Base-by-base conservation (phyloP, 1,140 invertebrate genomes). In the Meloidogyne floridensis region DNA sequence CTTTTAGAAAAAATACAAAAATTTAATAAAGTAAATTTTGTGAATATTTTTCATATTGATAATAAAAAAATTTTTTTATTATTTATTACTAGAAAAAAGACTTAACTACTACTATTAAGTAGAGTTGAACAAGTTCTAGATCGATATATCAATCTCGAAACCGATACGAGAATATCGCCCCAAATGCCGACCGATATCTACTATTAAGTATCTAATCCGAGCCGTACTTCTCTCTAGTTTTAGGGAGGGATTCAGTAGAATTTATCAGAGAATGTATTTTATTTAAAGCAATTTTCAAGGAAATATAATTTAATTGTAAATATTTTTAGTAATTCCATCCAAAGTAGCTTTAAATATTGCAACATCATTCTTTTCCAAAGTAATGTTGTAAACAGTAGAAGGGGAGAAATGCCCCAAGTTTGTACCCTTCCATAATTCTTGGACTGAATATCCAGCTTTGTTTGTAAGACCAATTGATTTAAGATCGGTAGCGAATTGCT, bases 371-470 rank as follows among this genome's bases (percentile, higher is more conserved):
- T 77, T 42, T 13, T 47, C 51, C 20, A 83, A 42, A 42, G 53
- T 83, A 32, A 51, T 72, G 13, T 84, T 77, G 69, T 84, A 83
- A 42, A 83, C 20, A 15, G 70, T 56, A 32, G 11, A 10, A 6
- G 74, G 75, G 10, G 8, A 18, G 72, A 65, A 84, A 65, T 79
- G 82, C 42, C 87, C 86, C 4, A 86, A 11, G n/a, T 84, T 18
- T 70, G 74, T 71, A 13, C 78, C 85, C 32, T 76, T 82, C 87
- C 87, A 88, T 69, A 88, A 65, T 78, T 89, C 83, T 18, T 81
- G 69, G 2, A 89, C n/a, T 43, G 9, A 42, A 76, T 89, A 88
- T 7, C 87, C 87, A 5, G 54, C 71, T n/a, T 69, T 13, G 75
- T 89, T 83, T 42, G 51, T 82, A 53, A 88, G 78, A 0, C 87